A percentile compares a stretch with the other conserved stretches of the same genome.
Conservation (phyloP, 2,888 invertebrate species). For the Euplexia lucipara region DNA sequence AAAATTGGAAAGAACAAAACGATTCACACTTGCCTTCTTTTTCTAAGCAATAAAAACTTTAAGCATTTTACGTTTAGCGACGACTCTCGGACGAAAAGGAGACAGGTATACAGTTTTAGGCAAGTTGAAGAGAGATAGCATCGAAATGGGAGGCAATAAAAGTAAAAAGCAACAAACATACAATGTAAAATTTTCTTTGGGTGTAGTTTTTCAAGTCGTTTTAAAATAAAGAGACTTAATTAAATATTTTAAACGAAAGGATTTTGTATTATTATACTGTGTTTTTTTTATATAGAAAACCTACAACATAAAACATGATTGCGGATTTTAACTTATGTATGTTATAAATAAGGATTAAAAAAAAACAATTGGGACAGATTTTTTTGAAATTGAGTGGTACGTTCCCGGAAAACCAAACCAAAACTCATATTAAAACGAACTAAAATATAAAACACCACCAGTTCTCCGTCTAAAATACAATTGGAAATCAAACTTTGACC, state of each 20-base stretch:
- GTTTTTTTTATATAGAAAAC: neutral
- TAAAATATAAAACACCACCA: constrained; percentile 40
- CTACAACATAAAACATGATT: too few species aligned
- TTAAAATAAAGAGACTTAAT: constrained; percentile 17
- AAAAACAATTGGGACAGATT: too few species aligned
- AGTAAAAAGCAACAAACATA: constrained; percentile 73
- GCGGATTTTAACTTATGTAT: too few species aligned
- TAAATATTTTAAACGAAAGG: neutral
- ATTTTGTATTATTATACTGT: neutral
- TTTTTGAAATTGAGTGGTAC: too few species aligned
- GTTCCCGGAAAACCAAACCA: neutral
- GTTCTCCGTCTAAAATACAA: constrained; percentile 47
- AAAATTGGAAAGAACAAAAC: constrained; percentile 45
- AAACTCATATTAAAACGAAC: constrained; percentile 21
- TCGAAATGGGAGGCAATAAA: constrained; percentile 66
- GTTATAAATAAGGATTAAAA: neutral
- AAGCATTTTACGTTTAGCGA: constrained; percentile 67
- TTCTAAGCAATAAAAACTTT: constrained; percentile 76
- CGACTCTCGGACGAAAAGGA: constrained; percentile 62
- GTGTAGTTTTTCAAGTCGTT: constrained; percentile 49
- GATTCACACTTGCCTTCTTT: constrained; percentile 66
- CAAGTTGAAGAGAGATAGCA: constrained; percentile 59
- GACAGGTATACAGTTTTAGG: constrained; percentile 59
- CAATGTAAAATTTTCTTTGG: constrained; percentile 69
- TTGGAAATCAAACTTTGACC: constrained; percentile 58